phyloP scores from a whole-genome alignment of 2,797 vertebrate species.

The Gephyroberyx darwinii region DNA sequence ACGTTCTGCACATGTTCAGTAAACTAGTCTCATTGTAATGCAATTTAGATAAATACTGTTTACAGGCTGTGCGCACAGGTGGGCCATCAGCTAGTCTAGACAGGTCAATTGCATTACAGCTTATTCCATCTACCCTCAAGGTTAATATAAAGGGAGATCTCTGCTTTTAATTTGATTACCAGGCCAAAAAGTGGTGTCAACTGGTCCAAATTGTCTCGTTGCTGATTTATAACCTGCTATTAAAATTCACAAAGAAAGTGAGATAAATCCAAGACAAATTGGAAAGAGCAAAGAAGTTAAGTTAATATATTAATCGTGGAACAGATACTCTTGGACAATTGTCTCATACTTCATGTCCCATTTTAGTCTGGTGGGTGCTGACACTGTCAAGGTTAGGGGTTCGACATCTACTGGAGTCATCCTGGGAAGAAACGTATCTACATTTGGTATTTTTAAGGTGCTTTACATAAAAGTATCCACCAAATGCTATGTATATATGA shows the following conservation, averaged over 20 bases:
- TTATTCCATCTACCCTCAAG: constrained; percentile 1
- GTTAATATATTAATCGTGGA: constrained; percentile 1
- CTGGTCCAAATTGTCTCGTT: background rate
- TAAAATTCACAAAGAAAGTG: background rate
- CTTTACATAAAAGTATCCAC: background rate
- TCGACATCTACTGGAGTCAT: no score
- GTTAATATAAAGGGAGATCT: background rate
- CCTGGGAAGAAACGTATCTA: no score
- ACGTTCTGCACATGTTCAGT: background rate
- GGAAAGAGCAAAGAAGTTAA: background rate
- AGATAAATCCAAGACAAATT: background rate
- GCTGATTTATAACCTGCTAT: constrained; percentile 1
- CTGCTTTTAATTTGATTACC: background rate
- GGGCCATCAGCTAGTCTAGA: constrained; percentile 14
- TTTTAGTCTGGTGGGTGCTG: background rate
- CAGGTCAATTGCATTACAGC: constrained; percentile 22
- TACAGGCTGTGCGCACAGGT: constrained; percentile 1
- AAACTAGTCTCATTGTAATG: constrained; percentile 4
- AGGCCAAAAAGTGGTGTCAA: background rate
- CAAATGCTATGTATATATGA: background rate
- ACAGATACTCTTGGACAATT: background rate
- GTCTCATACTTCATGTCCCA: background rate
- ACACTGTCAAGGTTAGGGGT: no score
- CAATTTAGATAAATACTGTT: constrained; percentile 16
- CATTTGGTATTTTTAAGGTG: background rate